Evolutionary conservation across 2,113 vertebrate species (phyloP).

Genomic region (Aleadryas rufinucha): DNA sequence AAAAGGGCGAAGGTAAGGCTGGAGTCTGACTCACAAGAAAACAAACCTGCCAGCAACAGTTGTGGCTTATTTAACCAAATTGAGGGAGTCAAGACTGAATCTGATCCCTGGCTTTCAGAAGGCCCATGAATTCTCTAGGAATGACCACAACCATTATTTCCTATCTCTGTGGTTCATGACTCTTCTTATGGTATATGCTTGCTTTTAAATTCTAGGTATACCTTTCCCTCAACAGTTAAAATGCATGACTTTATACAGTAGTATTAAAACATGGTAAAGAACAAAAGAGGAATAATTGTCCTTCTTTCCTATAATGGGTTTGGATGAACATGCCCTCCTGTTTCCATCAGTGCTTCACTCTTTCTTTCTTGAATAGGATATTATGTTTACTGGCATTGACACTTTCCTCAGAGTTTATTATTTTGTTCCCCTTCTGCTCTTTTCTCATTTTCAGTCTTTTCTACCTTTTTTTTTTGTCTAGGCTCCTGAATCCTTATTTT

Average conservation of each 20-base stretch:
- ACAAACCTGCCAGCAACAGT: neutral
- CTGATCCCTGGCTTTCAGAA: neutral
- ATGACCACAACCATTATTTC: neutral
- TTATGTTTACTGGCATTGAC: neutral
- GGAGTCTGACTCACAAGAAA: neutral
- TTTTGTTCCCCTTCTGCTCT: neutral
- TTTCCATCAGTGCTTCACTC: neutral
- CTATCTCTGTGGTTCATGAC: neutral
- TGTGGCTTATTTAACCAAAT: neutral
- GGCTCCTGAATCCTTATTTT: neutral
- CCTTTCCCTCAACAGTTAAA: neutral
- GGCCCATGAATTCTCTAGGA: neutral
- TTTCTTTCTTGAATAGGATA: neutral
- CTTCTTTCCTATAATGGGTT: neutral
- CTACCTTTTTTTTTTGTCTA: neutral
- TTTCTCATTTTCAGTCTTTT: neutral
- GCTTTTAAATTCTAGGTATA: neutral
- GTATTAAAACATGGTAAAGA: neutral
- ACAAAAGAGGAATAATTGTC: neutral
- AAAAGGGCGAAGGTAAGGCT: conserved; percentile 11
- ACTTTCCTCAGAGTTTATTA: neutral
- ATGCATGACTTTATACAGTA: neutral
- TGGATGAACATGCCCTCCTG: neutral
- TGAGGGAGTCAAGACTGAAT: neutral
- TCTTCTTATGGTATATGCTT: neutral